phyloP scores from a whole-genome alignment of 2,113 vertebrate species.

The Halcyon senegalensis region DNA sequence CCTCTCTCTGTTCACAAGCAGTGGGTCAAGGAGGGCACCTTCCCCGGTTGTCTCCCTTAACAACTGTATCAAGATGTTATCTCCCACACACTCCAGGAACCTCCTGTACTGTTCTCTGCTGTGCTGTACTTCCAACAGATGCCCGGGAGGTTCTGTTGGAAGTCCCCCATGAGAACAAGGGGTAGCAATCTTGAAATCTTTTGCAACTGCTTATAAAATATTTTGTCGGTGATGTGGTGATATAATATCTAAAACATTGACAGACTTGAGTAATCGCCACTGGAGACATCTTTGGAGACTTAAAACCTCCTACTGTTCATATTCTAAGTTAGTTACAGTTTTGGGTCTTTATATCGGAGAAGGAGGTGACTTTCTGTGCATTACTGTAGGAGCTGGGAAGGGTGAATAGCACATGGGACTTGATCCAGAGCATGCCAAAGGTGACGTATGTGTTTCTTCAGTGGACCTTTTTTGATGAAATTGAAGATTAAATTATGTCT shows the following conservation, averaged over 20 bases:
- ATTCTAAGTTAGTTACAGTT: neutral
- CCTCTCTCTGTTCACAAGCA: too few relatives aligned
- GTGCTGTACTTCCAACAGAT: too few relatives aligned
- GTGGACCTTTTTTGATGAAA: neutral
- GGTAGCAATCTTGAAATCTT: too few relatives aligned
- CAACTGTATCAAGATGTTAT: too few relatives aligned
- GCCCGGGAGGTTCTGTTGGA: too few relatives aligned
- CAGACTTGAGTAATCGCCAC: neutral
- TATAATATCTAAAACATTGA: neutral
- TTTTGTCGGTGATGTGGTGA: neutral
- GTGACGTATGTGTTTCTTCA: fast-evolving
- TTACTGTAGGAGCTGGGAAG: neutral
- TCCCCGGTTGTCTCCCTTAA: too few relatives aligned
- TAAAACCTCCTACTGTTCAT: neutral
- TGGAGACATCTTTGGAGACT: neutral
- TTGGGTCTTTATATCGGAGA: neutral
- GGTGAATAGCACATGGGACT: neutral
- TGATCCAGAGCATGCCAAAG: neutral
- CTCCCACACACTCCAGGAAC: too few relatives aligned
- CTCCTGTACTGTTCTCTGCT: too few relatives aligned
- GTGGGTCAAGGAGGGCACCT: too few relatives aligned
- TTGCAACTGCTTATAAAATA: too few relatives aligned
- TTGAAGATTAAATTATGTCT: neutral
- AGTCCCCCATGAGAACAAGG: too few relatives aligned
- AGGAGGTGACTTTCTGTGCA: neutral